Percentiles rank a stretch among this genome's conserved stretches.
These are phyloP conservation scores for Pocillopora damicornis DNA, from an alignment of 64 coral and sea anemone species.

Conservation along the genomic window DNA sequence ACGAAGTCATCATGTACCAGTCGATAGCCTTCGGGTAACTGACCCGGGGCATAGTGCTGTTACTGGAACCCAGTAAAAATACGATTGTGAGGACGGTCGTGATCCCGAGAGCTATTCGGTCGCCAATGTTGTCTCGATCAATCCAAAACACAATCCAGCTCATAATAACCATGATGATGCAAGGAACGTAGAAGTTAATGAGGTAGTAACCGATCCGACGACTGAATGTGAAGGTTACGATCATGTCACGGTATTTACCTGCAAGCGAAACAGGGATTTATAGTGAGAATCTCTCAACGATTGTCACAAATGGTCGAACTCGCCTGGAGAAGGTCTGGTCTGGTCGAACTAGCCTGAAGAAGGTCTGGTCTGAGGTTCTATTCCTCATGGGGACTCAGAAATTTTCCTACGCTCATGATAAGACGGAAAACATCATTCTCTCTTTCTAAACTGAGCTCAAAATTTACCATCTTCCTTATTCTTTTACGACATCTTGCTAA, in stretches of 20 bases:
- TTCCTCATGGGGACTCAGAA: too few relatives aligned
- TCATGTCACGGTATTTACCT: slow-evolving; percentile 79
- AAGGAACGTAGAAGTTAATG: slow-evolving; percentile 91
- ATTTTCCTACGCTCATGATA: too few relatives aligned
- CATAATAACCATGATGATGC: slow-evolving; percentile 89
- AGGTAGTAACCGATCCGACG: slow-evolving; percentile 83
- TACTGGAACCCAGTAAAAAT: slow-evolving; percentile 84
- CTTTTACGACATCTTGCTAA: too few relatives aligned
- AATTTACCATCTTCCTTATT: too few relatives aligned
- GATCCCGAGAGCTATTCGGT: slow-evolving; percentile 86
- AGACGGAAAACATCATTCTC: too few relatives aligned
- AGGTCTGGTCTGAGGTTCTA: too few relatives aligned
- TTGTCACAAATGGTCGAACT: not conserved
- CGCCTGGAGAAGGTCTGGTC: too few relatives aligned
- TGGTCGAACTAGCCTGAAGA: not conserved
- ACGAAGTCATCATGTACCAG: slow-evolving; percentile 92
- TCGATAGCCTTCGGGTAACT: slow-evolving; percentile 89
- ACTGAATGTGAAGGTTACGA: slow-evolving; percentile 77
- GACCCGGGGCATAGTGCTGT: slow-evolving; percentile 90
- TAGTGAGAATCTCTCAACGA: too few relatives aligned
- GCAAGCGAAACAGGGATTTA: not conserved
- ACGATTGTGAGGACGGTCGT: slow-evolving; percentile 90
- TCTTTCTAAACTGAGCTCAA: too few relatives aligned
- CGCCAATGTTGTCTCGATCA: slow-evolving; percentile 80
- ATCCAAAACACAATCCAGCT: slow-evolving; percentile 89